Evolutionary conservation across 2,888 invertebrate species (phyloP).

Genomic region (Deroplatys truncata): DNA sequence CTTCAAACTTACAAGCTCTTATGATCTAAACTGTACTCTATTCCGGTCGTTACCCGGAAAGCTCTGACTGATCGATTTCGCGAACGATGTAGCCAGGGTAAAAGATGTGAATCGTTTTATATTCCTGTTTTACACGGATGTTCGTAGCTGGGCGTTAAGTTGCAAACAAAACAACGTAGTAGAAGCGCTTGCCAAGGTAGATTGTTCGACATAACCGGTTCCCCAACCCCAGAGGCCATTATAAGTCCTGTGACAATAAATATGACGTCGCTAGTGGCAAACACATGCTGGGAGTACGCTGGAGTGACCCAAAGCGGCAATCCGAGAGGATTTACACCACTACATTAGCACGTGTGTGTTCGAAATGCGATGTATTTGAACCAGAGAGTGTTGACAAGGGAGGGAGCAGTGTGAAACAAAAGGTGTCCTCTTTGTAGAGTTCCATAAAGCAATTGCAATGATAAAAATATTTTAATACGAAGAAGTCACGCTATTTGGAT

Average conservation of each 20-base stretch:
- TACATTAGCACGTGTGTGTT: background rate
- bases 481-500: no score
- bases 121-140: background rate
- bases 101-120: background rate
- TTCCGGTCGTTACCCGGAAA: background rate
- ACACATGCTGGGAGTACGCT: background rate
- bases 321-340: background rate
- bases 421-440: background rate
- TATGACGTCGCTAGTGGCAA: background rate
- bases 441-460: background rate
- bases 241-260: background rate
- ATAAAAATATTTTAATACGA: no score
- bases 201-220: background rate
- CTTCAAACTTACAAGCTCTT: no score
- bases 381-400: background rate
- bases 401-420: background rate
- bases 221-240: background rate
- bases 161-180: background rate
- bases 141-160: background rate
- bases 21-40: no score
- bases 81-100: background rate
- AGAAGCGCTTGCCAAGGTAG: background rate
- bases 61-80: background rate
- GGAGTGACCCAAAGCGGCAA: background rate
- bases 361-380: background rate